Evolutionary conservation across 2,888 invertebrate genomes (phyloP).

Genomic region (Mechanitis mazaeus): DNA sequence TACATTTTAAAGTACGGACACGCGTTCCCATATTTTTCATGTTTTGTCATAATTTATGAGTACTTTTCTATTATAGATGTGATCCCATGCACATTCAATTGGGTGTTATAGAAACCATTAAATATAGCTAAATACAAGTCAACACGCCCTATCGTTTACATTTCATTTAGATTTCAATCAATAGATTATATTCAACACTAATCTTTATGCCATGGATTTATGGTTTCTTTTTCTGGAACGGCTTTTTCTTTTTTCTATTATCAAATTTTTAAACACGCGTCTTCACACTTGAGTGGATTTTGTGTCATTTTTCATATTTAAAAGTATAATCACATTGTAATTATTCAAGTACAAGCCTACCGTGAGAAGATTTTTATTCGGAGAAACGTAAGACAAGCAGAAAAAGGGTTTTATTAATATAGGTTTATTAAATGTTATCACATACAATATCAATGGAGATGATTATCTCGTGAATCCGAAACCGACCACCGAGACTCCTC

Average conservation of each 20-base stretch:
- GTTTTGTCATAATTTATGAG: conserved; percentile 52
- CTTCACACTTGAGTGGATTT: conserved; percentile 68
- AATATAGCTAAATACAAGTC: conserved; percentile 57
- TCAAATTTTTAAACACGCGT: conserved; percentile 47
- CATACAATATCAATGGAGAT: no score
- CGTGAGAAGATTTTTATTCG: conserved; percentile 49
- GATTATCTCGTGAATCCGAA: no score
- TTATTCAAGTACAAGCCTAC: conserved; percentile 57
- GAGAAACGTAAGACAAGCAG: not conserved
- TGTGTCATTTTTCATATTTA: conserved; percentile 67
- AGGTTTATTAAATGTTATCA: no score
- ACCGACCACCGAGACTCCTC: no score
- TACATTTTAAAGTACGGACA: conserved; percentile 44
- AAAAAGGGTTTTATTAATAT: not conserved
- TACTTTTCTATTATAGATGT: conserved; percentile 42
- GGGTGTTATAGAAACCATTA: conserved; percentile 72
- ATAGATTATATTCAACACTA: conserved; percentile 18
- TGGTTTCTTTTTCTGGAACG: not conserved
- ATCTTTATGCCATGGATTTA: conserved; percentile 22
- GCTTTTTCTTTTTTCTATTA: conserved; percentile 35
- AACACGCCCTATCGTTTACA: conserved; percentile 65
- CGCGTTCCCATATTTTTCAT: conserved; percentile 49
- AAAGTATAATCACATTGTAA: conserved; percentile 55
- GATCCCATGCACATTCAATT: conserved; percentile 66
- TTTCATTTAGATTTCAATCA: conserved; percentile 54